Conservation (phyloP, 2,113 vertebrate genomes). For the Nycticorax nycticorax region DNA sequence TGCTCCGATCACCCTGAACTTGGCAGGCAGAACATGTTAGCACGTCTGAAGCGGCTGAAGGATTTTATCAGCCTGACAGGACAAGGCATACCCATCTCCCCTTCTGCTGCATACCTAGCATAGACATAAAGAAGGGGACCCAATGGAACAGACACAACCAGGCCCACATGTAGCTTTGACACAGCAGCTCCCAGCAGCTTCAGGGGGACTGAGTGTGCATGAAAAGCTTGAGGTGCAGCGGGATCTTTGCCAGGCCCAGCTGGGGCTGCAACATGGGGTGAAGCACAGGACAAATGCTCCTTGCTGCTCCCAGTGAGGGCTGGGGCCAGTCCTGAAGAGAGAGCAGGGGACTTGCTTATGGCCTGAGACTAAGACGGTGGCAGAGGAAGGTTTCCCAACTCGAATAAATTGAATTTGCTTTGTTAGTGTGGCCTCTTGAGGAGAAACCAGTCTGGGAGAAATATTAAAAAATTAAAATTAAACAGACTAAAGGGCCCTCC, state of each 20-base stretch:
- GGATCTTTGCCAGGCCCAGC: background rate
- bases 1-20: background rate
- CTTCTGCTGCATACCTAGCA: background rate
- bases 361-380: background rate
- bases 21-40: conserved; percentile 41
- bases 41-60: background rate
- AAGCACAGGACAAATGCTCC: background rate
- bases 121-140: background rate
- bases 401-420: background rate
- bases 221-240: background rate
- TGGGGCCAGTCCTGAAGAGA: background rate
- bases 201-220: background rate
- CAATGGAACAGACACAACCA: background rate
- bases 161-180: background rate
- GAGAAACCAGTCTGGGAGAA: background rate
- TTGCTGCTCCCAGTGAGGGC: background rate
- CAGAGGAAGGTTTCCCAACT: background rate
- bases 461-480: background rate
- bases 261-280: background rate
- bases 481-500: background rate
- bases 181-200: background rate
- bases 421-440: background rate
- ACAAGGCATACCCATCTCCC: background rate
- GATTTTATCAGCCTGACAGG: conserved; percentile 1
- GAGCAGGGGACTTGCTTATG: background rate